phyloP scores from a whole-genome alignment of 2,888 invertebrate genomes.

The Zootermopsis nevadensis region DNA sequence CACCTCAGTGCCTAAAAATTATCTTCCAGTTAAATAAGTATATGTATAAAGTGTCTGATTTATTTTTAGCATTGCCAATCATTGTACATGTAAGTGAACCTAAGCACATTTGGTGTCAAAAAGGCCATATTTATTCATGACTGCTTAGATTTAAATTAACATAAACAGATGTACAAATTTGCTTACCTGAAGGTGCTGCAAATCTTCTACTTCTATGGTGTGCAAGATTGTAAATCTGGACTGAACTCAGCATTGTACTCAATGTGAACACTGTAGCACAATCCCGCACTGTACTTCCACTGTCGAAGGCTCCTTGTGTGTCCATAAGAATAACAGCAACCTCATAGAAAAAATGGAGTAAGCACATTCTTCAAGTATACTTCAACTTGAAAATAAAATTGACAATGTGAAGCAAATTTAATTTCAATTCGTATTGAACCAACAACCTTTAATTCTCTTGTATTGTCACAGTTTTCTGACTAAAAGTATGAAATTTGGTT shows the following conservation, averaged over 20 bases:
- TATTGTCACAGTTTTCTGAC: not conserved
- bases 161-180: too few species aligned
- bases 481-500: not conserved
- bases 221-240: constrained; percentile 97
- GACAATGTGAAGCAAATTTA: too few species aligned
- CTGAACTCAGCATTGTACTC: constrained; percentile 97
- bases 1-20: constrained; percentile 47
- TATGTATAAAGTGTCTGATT: constrained; percentile 21
- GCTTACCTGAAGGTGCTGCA: constrained; percentile 84
- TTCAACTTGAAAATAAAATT: not conserved
- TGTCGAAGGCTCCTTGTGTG: constrained; percentile 98
- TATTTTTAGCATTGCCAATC: constrained; percentile 11
- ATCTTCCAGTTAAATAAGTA: constrained; percentile 33
- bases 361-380: not conserved
- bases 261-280: constrained; percentile 98
- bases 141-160: too few species aligned
- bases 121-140: not conserved
- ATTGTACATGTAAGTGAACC: not conserved
- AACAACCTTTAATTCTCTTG: not conserved
- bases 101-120: not conserved
- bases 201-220: constrained; percentile 97
- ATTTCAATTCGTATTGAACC: too few species aligned
- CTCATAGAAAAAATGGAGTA: constrained; percentile 60
- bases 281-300: constrained; percentile 96
- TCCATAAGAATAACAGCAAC: constrained; percentile 92